Evolutionary conservation across 1,140 invertebrate genomes (phyloP).

Genomic region (Hypsibius dujardini): DNA sequence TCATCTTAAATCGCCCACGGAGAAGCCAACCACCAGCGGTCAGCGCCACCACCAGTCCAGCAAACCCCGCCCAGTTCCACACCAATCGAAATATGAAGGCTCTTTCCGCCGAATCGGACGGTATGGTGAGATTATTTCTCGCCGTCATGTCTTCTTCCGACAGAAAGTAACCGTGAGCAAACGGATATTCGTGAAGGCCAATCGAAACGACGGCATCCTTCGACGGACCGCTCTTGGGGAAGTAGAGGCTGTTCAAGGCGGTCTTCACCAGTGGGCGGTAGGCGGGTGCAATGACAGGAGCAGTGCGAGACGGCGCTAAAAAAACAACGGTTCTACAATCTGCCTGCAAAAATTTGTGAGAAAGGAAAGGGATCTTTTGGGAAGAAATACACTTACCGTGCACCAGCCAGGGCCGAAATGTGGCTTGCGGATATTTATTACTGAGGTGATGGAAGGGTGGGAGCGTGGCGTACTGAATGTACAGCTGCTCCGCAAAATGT

Average conservation of each 20-base stretch:
- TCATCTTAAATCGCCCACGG: neutral
- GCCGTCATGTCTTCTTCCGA: neutral
- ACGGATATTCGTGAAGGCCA: neutral
- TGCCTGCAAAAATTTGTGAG: neutral
- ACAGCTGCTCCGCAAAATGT: neutral
- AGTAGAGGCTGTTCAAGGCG: neutral
- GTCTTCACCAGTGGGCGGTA: neutral
- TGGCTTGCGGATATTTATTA: neutral
- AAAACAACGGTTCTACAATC: neutral
- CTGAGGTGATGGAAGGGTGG: neutral
- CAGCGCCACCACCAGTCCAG: constrained; percentile 9
- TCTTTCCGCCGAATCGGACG: neutral
- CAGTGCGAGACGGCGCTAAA: neutral
- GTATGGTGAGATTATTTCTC: neutral
- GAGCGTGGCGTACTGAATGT: neutral
- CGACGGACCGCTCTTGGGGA: neutral
- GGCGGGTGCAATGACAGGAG: neutral
- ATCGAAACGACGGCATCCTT: neutral
- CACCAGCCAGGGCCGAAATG: neutral
- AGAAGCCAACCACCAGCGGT: neutral
- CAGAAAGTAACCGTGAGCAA: neutral
- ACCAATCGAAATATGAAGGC: neutral
- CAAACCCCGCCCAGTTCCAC: neutral
- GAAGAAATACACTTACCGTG: constrained; percentile 1
- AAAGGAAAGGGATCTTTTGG: neutral